Base-by-base conservation (phyloP, 2,113 vertebrate genomes). In the Ornithorhynchus anatinus region DNA sequence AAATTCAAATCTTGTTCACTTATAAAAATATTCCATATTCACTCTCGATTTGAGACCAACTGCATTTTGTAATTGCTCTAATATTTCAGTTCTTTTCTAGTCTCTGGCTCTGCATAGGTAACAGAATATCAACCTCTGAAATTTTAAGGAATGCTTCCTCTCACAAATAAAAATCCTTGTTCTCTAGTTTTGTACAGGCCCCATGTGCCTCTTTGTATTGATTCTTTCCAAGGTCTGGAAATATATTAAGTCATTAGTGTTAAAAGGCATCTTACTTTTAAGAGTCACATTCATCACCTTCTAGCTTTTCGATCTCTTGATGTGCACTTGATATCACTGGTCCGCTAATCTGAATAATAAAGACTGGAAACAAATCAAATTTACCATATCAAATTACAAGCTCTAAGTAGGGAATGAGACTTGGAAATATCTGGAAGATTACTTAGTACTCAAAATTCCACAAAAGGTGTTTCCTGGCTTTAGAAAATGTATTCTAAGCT, bases 131-230 rank as follows among this genome's bases (percentile, higher is more conserved):
- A 14, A 50, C 27, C 3, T 6, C 14, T 29, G 57, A 7, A 2
- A 23, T 32, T 38, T 17, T 40, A 13, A 1, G 23, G 54, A 29
- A 31, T 3, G 3, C 10, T 25, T 15, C 6, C 11, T 5, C 19
- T 33, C 39, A n/a, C n/a, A 10, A n/a, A n/a, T n/a, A n/a, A n/a
- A n/a, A n/a, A n/a, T 25, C 16, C 20, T 45, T 0, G 4, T 3
- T 17, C 20, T n/a, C 19, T 3, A 12, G 1, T 20, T 17, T n/a
- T 25, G 17, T 35, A 11, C 25, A 0, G 1, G 29, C 15, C 3
- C 17, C 3, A 14, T 1, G 22, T 19, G 4, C 27, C 13, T 48
- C 48, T 32, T 53, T 2, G 6, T 1, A 6, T 17, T n/a, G 13
- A 15, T 10, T 9, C 2, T 17, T 17, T 47, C n/a, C 16, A 15